Base-by-base conservation (phyloP, 2,888 invertebrate species). In the Oligia latruncula region DNA sequence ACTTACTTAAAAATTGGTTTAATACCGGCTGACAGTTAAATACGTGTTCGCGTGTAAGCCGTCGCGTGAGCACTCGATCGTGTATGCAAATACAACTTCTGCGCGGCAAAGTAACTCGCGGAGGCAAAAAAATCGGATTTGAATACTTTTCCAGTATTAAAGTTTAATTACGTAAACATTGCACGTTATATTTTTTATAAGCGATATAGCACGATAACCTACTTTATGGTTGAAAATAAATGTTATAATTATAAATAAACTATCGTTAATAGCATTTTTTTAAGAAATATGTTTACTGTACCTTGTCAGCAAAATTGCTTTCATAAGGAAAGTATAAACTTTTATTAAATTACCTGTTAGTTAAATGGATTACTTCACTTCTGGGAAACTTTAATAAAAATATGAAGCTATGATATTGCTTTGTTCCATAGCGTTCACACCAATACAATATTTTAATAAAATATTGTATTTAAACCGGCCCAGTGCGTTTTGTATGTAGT, bases 21-120 rank as follows among this genome's bases (percentile, higher is more conserved):
- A 82, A 76, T 89, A 82, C 75, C 76, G 78, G 74, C 81, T 88
- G 80, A 81, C 74, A 74, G 79, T 80, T 88, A 88, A 90, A 88
- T 90, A 88, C 87, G 66, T 82, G 86, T 84, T 89, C 77, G 89
- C 90, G 90, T 89, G 89, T 80, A 71, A 71, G 9, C 75, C 80
- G 66, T 90, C 88, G 89, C 89, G 90, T 89, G 89, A 85, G 86
- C 52, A 77, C 81, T 81, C 77, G 76, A 85, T 82, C 73, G 84
- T 85, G 73, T 81, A 90, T 89, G 87, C 82, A 89, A 89, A 89
- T 89, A 88, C 67, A 84, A 81, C 74, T 86, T 84, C 68, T 81
- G 86, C 84, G 80, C 78, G 87, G 76, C 80, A 86, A 80, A 83
- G 82, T 72, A 87, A 86, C 81, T 85, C 76, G 74, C 80, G 72